Evolutionary conservation across 2,888 invertebrate species (phyloP).

Genomic region (Cinara cedri): DNA sequence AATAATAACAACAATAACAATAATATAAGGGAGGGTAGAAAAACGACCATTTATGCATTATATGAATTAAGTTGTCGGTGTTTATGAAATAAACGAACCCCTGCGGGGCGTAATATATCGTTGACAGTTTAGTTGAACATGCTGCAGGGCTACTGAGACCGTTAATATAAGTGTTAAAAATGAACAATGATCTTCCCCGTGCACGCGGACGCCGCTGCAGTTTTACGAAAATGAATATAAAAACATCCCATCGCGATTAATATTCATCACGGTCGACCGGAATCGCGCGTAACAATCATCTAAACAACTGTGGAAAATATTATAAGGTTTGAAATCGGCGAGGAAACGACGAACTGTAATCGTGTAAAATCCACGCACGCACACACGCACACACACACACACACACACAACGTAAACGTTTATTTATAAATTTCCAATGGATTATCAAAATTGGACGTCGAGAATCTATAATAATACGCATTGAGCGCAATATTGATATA

Average conservation of each 20-base stretch:
- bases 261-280: conserved; percentile 27
- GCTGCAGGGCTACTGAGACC: conserved; percentile 47
- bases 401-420: neutral
- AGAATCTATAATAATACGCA: neutral
- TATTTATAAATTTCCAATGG: neutral
- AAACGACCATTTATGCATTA: conserved; percentile 37
- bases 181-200: conserved; percentile 21
- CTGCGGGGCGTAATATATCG: conserved; percentile 35
- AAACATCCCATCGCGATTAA: conserved; percentile 36
- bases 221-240: conserved; percentile 23
- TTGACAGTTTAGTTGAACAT: conserved; percentile 43
- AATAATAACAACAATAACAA: neutral
- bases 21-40: neutral
- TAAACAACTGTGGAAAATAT: neutral
- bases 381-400: no score
- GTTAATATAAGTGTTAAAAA: conserved; percentile 47
- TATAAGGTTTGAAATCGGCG: neutral
- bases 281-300: no score
- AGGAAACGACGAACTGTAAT: neutral
- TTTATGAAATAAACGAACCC: conserved; percentile 45
- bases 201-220: neutral
- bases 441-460: neutral
- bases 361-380: no score
- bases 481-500: no score
- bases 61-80: conserved; percentile 46